A percentile compares a stretch with the other conserved stretches of the same genome.
Conservation (phyloP, 2,797 vertebrate species). For the Chelonia mydas region DNA sequence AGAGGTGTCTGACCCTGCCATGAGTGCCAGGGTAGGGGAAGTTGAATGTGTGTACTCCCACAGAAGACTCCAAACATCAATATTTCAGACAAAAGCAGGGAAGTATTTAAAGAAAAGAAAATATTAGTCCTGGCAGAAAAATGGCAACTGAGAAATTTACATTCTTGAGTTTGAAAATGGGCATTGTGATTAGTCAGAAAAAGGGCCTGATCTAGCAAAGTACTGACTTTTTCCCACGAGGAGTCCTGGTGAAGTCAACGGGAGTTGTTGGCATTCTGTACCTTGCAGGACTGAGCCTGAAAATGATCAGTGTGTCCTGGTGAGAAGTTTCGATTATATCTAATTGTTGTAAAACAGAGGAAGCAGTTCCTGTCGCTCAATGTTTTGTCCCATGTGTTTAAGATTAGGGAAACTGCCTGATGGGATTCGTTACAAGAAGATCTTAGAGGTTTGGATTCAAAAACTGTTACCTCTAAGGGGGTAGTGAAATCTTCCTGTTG, state of each 20-base stretch:
- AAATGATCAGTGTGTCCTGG: not conserved
- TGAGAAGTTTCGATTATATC: not conserved
- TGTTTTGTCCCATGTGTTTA: not conserved
- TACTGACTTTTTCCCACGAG: not conserved
- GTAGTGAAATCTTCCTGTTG: not conserved
- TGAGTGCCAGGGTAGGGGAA: not conserved
- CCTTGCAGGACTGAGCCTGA: not conserved
- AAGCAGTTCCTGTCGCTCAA: not conserved
- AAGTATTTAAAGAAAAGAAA: not conserved
- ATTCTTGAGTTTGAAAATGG: not conserved
- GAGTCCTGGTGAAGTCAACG: not conserved
- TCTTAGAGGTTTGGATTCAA: not conserved
- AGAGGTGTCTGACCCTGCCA: not conserved
- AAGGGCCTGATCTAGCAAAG: not conserved
- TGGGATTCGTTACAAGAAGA: not conserved
- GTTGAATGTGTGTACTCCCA: not conserved
- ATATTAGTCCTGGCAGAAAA: not conserved
- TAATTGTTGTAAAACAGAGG: not conserved
- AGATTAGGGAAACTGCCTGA: not conserved
- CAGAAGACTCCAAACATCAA: not conserved
- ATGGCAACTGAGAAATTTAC: not conserved
- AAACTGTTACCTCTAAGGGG: not conserved
- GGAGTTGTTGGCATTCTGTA: not conserved
- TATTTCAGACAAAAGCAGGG: not conserved
- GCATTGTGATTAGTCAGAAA: not conserved